Evolutionary conservation across 2,888 invertebrate species (phyloP).

Genomic region (Lissonota sp.): DNA sequence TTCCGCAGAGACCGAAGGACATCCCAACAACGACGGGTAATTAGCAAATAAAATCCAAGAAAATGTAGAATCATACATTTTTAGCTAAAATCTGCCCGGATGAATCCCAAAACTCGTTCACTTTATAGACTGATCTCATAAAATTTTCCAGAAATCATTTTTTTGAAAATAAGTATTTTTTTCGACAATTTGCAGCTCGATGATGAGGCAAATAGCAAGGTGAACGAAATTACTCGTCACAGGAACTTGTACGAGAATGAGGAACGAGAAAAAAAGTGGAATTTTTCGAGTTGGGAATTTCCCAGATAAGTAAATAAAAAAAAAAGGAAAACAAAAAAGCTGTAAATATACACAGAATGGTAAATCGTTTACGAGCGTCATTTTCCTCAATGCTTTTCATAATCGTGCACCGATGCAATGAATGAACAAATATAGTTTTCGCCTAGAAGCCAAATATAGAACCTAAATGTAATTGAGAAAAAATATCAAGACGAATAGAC

Average conservation of each 20-base stretch:
- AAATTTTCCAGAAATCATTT: background rate
- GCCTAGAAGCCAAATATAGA: slow-evolving; percentile 51
- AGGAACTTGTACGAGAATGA: background rate
- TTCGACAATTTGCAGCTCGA: slow-evolving; percentile 34
- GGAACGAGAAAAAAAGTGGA: slow-evolving; percentile 14
- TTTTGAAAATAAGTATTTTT: background rate
- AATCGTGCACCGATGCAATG: slow-evolving; percentile 72
- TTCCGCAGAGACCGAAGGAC: slow-evolving; percentile 67
- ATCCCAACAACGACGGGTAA: slow-evolving; percentile 69
- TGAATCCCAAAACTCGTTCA: no score
- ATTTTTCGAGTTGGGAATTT: slow-evolving; percentile 14
- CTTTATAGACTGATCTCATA: no score
- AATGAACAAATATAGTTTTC: slow-evolving; percentile 46
- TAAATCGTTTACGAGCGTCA: slow-evolving; percentile 29
- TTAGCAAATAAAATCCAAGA: background rate
- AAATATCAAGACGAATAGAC: slow-evolving; percentile 19
- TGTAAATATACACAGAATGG: slow-evolving; percentile 36
- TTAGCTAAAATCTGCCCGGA: background rate
- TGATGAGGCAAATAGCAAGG: slow-evolving; percentile 51
- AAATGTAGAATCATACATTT: background rate
- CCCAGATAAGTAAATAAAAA: slow-evolving; percentile 53
- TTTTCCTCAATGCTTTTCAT: slow-evolving; percentile 75
- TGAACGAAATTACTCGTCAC: slow-evolving; percentile 23
- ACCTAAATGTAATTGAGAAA: slow-evolving; percentile 33
- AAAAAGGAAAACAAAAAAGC: slow-evolving; percentile 16